A percentile compares a stretch with the other conserved stretches of the same genome.
phyloP scores from a whole-genome alignment of 2,888 invertebrate genomes.

The Chaitophorus viminalis region DNA sequence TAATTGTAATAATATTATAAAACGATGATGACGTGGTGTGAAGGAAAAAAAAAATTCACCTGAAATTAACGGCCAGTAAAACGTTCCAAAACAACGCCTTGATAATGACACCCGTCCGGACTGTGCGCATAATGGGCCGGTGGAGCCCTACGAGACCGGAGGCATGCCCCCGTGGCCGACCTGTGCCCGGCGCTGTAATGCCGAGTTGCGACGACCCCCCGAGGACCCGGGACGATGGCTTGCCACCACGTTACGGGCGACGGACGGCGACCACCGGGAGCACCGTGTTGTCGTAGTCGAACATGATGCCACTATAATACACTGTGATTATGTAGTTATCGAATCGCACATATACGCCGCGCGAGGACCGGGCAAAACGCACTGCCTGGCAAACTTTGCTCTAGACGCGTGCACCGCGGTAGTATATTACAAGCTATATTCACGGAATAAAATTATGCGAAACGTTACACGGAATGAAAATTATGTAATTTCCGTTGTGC shows the following conservation, averaged over 20 bases:
- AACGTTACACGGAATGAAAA: no score
- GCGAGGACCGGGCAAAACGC: no score
- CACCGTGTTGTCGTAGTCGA: neutral
- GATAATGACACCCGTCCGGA: slow-evolving; percentile 44
- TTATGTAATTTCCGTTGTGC: no score
- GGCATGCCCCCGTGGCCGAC: slow-evolving; percentile 44
- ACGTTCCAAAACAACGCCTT: slow-evolving; percentile 59
- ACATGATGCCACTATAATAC: no score
- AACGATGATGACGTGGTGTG: neutral
- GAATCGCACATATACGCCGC: no score
- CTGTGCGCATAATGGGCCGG: slow-evolving; percentile 59
- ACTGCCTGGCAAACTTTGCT: neutral
- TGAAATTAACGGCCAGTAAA: slow-evolving; percentile 39
- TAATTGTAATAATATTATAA: no score
- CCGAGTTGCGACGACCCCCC: neutral
- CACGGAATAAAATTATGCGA: no score
- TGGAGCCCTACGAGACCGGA: slow-evolving; percentile 50
- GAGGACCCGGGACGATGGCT: neutral
- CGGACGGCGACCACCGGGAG: neutral
- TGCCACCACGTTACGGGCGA: slow-evolving; percentile 2
- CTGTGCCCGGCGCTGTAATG: neutral
- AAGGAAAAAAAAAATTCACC: slow-evolving; percentile 12
- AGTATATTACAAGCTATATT: no score
- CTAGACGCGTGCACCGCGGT: no score
- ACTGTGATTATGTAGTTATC: no score